Conservation (phyloP, 2,113 vertebrate species). For the Deroptyus accipitrinus region DNA sequence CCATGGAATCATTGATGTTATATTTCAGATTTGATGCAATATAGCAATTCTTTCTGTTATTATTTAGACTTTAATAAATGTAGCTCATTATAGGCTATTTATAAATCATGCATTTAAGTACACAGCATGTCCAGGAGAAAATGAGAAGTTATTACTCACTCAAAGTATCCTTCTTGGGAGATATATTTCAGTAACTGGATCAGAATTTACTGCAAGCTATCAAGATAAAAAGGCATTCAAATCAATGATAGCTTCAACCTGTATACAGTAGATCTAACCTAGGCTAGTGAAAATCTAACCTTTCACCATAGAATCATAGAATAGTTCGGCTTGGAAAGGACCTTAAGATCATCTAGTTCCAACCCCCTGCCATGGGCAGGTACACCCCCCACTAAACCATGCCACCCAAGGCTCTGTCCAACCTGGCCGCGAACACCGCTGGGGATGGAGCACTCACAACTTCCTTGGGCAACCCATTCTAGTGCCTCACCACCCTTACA, state of each 20-base stretch:
- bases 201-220: background rate
- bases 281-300: background rate
- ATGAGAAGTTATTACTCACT: background rate
- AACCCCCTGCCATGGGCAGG: too few species aligned
- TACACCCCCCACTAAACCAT: too few species aligned
- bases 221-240: background rate
- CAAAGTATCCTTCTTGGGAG: background rate
- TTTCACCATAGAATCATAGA: background rate
- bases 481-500: too few species aligned
- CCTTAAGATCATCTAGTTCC: too few species aligned
- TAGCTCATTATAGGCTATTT: background rate
- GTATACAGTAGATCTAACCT: background rate
- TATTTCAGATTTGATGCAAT: background rate
- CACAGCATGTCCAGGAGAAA: background rate
- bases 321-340: too few species aligned
- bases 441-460: too few species aligned
- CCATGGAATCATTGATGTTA: background rate
- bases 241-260: background rate
- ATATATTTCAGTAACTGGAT: background rate
- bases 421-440: too few species aligned
- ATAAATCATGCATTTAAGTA: background rate
- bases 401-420: too few species aligned
- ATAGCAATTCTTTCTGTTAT: background rate
- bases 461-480: too few species aligned
- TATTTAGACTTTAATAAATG: background rate